Evolutionary conservation across 2,113 vertebrate genomes (phyloP).

Genomic region (Petromus typicus): DNA sequence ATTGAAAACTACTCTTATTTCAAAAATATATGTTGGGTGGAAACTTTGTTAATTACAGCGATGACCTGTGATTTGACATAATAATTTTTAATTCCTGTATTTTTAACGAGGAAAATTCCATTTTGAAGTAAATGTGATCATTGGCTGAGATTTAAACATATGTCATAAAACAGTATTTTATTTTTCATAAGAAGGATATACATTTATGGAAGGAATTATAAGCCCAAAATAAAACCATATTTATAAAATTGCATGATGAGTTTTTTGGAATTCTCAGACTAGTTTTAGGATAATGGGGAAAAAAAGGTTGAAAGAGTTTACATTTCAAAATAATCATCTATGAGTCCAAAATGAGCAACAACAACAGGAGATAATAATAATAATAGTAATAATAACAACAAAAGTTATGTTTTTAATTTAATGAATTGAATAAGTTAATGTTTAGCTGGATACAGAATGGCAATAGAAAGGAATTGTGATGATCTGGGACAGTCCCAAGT

Average conservation of each 20-base stretch:
- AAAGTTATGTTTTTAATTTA: neutral
- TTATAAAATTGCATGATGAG: neutral
- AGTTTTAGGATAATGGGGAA: neutral
- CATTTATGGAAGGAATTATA: neutral
- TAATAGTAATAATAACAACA: neutral
- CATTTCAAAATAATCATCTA: neutral
- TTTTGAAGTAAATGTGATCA: constrained; percentile 24
- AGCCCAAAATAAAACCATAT: neutral
- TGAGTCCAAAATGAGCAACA: neutral
- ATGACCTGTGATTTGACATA: neutral
- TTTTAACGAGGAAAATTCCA: constrained; percentile 22
- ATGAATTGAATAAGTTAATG: neutral
- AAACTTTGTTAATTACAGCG: neutral
- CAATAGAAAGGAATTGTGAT: neutral
- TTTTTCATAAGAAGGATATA: neutral
- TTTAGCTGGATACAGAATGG: neutral
- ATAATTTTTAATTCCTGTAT: neutral
- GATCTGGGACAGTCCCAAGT: neutral
- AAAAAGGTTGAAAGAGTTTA: neutral
- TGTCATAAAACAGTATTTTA: neutral
- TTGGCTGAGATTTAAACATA: neutral
- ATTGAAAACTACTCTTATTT: constrained; percentile 19
- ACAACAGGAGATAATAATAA: neutral
- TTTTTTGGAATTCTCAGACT: neutral
- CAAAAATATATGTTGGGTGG: neutral